Percentiles rank a stretch among this genome's conserved stretches.
phyloP scores from a whole-genome alignment of 2,113 vertebrate species.

The Xiphophorus couchianus region DNA sequence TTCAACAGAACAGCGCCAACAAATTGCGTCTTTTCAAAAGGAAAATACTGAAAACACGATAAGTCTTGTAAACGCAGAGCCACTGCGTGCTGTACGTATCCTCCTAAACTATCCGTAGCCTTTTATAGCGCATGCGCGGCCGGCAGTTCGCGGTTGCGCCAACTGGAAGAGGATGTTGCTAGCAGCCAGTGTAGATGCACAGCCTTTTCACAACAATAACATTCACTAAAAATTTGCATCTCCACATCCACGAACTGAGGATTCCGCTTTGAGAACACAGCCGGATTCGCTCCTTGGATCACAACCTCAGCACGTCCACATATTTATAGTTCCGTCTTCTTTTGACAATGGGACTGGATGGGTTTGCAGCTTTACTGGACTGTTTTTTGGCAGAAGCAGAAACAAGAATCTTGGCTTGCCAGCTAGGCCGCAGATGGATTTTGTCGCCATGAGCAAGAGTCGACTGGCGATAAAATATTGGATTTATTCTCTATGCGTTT shows the following conservation, averaged over 20 bases:
- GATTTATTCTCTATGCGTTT: constrained; percentile 3
- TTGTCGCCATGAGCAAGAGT: constrained; percentile 26
- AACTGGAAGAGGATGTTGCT: constrained; percentile 80
- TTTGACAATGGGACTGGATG: constrained; percentile 73
- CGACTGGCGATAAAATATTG: constrained; percentile 7
- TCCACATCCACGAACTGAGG: constrained; percentile 24
- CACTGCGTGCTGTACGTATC: too few species aligned
- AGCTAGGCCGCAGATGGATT: constrained; percentile 72
- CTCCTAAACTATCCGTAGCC: neutral
- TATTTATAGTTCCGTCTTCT: constrained; percentile 16
- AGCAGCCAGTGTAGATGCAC: constrained; percentile 73
- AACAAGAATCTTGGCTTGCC: constrained; percentile 79
- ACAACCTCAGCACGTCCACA: neutral
- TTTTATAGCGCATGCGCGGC: constrained; percentile 70
- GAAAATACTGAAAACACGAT: neutral
- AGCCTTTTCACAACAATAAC: constrained; percentile 81
- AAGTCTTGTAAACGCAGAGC: too few species aligned
- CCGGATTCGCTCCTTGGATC: constrained; percentile 31
- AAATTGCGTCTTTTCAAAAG: neutral
- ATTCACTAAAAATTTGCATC: constrained; percentile 55
- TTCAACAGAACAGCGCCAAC: neutral
- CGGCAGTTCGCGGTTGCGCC: constrained; percentile 78
- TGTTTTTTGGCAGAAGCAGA: constrained; percentile 75
- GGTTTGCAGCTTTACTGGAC: constrained; percentile 73
- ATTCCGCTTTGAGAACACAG: constrained; percentile 15